These are phyloP conservation scores for Cheilosia soror DNA, from an alignment of 2,888 invertebrate genomes.

Conservation along the genomic window DNA sequence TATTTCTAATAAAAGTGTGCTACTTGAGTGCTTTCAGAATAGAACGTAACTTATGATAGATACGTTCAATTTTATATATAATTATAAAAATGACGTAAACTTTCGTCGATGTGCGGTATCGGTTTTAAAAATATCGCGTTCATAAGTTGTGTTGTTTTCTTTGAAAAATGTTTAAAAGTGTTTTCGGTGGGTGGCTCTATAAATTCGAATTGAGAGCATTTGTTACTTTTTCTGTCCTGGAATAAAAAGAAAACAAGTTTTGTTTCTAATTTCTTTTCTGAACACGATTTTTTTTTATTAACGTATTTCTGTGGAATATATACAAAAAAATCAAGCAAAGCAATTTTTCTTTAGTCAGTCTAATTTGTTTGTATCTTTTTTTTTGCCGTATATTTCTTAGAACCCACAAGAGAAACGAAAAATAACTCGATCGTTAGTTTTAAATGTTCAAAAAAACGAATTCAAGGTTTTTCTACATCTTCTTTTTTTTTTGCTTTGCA, in stretches of 20 bases:
- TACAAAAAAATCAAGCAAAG: too few relatives aligned
- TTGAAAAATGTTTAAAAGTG: background rate
- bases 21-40: constrained; percentile 42
- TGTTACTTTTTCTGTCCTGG: constrained; percentile 25
- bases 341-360: constrained; percentile 6
- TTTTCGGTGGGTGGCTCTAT: constrained; percentile 9
- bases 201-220: constrained; percentile 15
- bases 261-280: constrained; percentile 46
- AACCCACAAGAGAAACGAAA: constrained; percentile 49
- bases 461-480: constrained; percentile 29
- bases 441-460: constrained; percentile 43
- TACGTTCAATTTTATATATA: constrained; percentile 41
- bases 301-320: constrained; percentile 26
- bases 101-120: constrained; percentile 29
- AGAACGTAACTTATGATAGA: constrained; percentile 57
- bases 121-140: constrained; percentile 51
- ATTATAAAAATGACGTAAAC: constrained; percentile 63
- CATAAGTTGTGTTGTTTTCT: constrained; percentile 23
- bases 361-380: constrained; percentile 61
- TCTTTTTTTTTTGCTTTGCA: constrained; percentile 40
- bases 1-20: constrained; percentile 34
- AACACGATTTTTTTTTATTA: constrained; percentile 9
- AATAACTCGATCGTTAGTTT: constrained; percentile 57
- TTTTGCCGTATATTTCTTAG: constrained; percentile 39
- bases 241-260: constrained; percentile 51